Conservation (phyloP, 2,797 vertebrate genomes). For the Cynodonichthys magdalenae region DNA sequence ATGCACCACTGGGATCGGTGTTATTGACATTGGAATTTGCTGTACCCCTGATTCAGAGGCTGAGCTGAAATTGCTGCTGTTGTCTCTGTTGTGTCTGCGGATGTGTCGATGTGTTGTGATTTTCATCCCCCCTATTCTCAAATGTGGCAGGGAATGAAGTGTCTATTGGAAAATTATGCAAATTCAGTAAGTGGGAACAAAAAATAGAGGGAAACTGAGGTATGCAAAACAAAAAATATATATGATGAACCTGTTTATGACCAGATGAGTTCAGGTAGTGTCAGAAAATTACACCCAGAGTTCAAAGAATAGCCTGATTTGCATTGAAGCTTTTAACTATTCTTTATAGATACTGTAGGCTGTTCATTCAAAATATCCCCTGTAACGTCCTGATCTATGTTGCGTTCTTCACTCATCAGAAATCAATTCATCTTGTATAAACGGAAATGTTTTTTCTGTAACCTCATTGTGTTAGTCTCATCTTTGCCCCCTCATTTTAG, state of each 20-base stretch:
- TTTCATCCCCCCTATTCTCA: constrained; percentile 19
- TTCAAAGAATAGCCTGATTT: constrained; percentile 43
- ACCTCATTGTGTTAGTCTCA: no score
- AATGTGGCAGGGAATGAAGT: constrained; percentile 71
- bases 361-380: constrained; percentile 20
- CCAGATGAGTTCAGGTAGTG: constrained; percentile 42
- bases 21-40: constrained; percentile 75
- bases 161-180: constrained; percentile 74
- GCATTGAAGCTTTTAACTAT: constrained; percentile 4
- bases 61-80: constrained; percentile 67
- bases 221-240: constrained; percentile 52
- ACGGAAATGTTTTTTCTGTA: no score
- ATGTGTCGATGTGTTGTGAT: constrained; percentile 27
- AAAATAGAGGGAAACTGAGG: constrained; percentile 57
- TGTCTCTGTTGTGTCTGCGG: constrained; percentile 39
- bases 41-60: constrained; percentile 61
- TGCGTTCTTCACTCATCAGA: no score
- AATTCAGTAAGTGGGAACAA: constrained; percentile 50
- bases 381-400: constrained; percentile 21
- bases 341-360: neutral
- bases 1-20: constrained; percentile 72
- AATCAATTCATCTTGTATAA: no score
- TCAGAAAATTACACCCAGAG: constrained; percentile 51
- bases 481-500: no score
- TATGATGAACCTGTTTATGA: constrained; percentile 34